Conservation (phyloP, 2,888 invertebrate genomes). For the Brenthis hecate region DNA sequence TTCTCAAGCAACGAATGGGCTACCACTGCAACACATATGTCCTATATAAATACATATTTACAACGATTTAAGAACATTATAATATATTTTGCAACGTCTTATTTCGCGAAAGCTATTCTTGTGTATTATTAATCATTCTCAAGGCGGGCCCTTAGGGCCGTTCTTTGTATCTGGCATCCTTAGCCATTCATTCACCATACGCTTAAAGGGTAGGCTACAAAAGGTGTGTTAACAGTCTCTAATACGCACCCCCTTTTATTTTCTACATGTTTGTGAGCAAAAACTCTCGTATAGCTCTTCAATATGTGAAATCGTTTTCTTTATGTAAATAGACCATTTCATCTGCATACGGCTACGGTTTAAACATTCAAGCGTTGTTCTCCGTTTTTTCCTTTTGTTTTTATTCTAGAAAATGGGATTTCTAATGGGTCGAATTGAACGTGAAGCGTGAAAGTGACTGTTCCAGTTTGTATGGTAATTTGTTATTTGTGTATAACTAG, state of each 20-base stretch:
- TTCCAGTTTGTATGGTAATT: neutral
- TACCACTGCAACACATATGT: too few species aligned
- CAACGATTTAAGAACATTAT: too few species aligned
- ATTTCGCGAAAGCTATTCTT: too few species aligned
- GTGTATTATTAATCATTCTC: too few species aligned
- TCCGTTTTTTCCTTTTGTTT: conserved; percentile 40
- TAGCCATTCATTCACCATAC: too few species aligned
- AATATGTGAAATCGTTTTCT: conserved; percentile 60
- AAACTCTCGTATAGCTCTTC: conserved; percentile 33
- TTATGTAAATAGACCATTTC: conserved; percentile 60
- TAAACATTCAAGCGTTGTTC: conserved; percentile 48
- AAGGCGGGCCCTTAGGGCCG: too few species aligned
- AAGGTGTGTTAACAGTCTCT: neutral
- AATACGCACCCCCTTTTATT: conserved; percentile 20
- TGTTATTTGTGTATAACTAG: neutral
- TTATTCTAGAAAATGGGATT: conserved; percentile 33
- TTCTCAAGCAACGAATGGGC: too few species aligned
- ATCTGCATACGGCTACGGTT: conserved; percentile 49
- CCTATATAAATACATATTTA: too few species aligned
- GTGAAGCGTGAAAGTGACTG: conserved; percentile 5
- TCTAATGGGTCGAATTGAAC: conserved; percentile 30
- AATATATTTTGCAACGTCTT: too few species aligned
- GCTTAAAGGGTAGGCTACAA: too few species aligned
- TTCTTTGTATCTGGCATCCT: too few species aligned
- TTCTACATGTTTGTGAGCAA: conserved; percentile 14